Base-by-base conservation (phyloP, 2,797 vertebrate genomes). In the Pantherophis alleghaniensis region DNA sequence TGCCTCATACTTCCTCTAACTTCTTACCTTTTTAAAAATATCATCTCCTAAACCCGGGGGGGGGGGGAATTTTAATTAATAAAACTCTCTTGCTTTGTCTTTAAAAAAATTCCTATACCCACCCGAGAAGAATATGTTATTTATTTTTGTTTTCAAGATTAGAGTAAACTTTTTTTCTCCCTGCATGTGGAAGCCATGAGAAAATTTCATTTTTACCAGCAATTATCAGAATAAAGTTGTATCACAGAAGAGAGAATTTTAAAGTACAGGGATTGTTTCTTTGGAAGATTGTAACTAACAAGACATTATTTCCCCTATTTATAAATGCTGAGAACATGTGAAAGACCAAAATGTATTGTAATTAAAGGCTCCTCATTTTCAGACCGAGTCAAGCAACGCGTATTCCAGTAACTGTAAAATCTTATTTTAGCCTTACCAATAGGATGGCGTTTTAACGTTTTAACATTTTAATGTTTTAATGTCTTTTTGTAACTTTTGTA, bases 301-400 rank as follows among this genome's bases (percentile, higher is more conserved):
- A 94, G 28, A 60, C 83, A 87, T 63, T 60, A 22, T 28, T 56
- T 13, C 89, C 91, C 90, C 26, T 32, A 20, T 88, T 89, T 51
- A 55, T 42, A 26, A 63, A 66, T 63, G 57, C 20, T 18, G 83
- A 86, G 5, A 53, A 9, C 5, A 13, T 9, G 7, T 53, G 42
- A 4, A 83, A 16, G 1, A 69, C 55, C 13, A 92, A 63, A 89
- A 3, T 37, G 26, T 74, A 5, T 55, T 53, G 90, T 61, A 94
- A 92, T 24, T 60, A 95, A 94, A 91, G 87, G 87, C 16, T 28
- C 5, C 93, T 93, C 0, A 26, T 74, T 94, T 83, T 92, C 6
- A 6, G 53, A 59, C 92, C 92, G 88, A 92, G 66, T 88, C 90
- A 91, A 90, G 91, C 10, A 79, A 86, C 0, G 0, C 14, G 7